Base-by-base conservation (phyloP, 2,888 invertebrate species). In the Patella caerulea region DNA sequence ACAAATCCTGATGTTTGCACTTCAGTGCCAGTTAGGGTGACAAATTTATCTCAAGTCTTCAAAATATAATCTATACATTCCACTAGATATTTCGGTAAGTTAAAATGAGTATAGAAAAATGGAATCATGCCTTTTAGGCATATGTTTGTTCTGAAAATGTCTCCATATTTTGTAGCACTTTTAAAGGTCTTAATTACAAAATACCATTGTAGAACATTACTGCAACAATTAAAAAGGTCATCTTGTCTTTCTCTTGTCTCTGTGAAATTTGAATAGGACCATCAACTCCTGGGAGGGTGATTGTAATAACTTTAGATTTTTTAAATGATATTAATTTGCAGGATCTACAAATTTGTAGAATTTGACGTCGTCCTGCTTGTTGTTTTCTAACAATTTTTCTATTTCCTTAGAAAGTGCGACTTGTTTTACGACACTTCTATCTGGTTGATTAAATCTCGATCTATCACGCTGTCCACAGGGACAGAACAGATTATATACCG, bases 31-130 rank as follows among this genome's bases (percentile, higher is more conserved):
- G 24, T 14, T 71, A 2, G 17, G 34, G 29, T 17, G 76, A 34
- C 24, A 76, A n/a, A 15, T 19, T 12, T 19, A 76, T 12, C 34
- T 72, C 76, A 24, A 24, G 71, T 76, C 19, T 76, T 76, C 7
- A 76, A 54, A 71, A 76, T 76, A 34, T 52, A 76, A 71, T 76
- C 72, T 71, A 76, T 76, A n/a, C 76, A 76, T 52, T 76, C 76
- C 5, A 19, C 3, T 34, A 74, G n/a, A 74, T 74, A 74, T n/a
- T 74, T 69, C 17, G 74, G 69, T 17, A 69, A 9, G 9, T 17
- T 17, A 29, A 69, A 65, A 52, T 76, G 72, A 17, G 56, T 45
- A 53, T 71, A 71, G 17, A 76, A 72, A 17, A 72, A 59, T 72
- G 72, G 72, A 12, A 72, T 72, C 54, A 59, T 55, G n/a, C 34